These are phyloP conservation scores for Andrena flavipes DNA, from an alignment of 2,888 invertebrate genomes.

Conservation along the genomic window DNA sequence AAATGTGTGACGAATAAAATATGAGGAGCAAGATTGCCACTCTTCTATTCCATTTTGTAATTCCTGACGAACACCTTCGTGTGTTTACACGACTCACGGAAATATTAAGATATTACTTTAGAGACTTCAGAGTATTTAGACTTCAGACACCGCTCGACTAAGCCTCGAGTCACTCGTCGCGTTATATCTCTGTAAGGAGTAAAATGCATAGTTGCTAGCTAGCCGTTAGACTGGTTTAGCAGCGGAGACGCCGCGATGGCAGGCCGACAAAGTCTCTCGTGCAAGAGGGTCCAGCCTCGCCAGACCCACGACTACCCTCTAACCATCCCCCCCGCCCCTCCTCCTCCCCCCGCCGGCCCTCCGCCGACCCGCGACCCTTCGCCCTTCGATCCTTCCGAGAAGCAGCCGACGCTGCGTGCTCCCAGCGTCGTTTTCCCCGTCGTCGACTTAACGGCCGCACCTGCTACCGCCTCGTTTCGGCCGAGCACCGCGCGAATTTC, in stretches of 20 bases:
- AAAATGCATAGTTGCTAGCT: no score
- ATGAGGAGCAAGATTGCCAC: no score
- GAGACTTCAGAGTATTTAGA: no score
- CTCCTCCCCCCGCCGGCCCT: no score
- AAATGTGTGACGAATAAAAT: no score
- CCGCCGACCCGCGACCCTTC: background rate
- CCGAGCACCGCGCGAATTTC: slow-evolving; percentile 60
- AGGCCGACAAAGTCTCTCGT: background rate
- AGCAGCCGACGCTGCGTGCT: slow-evolving; percentile 38
- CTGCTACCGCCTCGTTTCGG: slow-evolving; percentile 60
- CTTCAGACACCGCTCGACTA: no score
- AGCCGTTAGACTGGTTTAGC: background rate
- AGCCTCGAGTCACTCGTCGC: no score
- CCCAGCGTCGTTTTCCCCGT: slow-evolving; percentile 52
- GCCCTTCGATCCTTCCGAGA: slow-evolving; percentile 51
- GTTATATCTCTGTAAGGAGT: no score
- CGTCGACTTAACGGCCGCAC: slow-evolving; percentile 65
- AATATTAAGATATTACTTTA: no score
- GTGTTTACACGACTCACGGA: no score
- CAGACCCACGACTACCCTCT: background rate
- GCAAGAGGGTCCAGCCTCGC: slow-evolving; percentile 7
- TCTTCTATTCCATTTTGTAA: no score
- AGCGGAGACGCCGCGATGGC: background rate
- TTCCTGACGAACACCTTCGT: no score
- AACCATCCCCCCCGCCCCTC: background rate